Base-by-base conservation (phyloP, 2,113 vertebrate species). In the Perca flavescens region DNA sequence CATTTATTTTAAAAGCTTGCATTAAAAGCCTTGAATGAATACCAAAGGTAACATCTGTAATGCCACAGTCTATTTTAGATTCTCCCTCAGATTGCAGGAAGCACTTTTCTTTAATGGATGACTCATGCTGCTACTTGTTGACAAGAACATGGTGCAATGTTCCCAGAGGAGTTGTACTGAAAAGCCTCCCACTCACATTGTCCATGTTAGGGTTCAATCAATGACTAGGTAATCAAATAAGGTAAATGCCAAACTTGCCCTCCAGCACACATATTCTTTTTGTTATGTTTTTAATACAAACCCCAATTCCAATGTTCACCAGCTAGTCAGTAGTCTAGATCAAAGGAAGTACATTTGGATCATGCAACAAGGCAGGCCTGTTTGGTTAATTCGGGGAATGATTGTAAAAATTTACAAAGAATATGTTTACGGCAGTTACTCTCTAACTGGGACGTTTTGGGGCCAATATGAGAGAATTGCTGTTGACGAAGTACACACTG, bases 121-220 rank as follows among this genome's bases (percentile, higher is more conserved):
- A 92, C 86, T 94, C 89, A 91, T 75, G 64, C 71, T 83, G 67
- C 69, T 60, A 52, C 84, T 90, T 91, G 87, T 84, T 92, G 85
- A 91, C 89, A 82, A 92, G 88, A 92, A 91, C 88, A 91, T 34
- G 76, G 64, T 69, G 80, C 90, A 89, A 78, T 89, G 89, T 91
- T 90, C 91, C 85, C 82, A 34, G 47, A 75, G 79, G 77, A 87
- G 82, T 72, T 82, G 81, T 79, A 60, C 80, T 79, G 72, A 88
- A 86, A 80, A 74, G 79, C 83, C 74, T 83, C 92, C 78, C 72
- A 57, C 89, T 81, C 75, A 62, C 68, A 75, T 78, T 79, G 82
- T 47, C 82, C 78, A 49, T 61, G 71, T 76, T 56, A 80, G 19
- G 80, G 64, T 77, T 80, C 40, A 84, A 61, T 77, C 61, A 73